A percentile compares a stretch with the other conserved stretches of the same genome.
Conservation (phyloP, 2,113 vertebrate species). For the Empidonax alnorum region DNA sequence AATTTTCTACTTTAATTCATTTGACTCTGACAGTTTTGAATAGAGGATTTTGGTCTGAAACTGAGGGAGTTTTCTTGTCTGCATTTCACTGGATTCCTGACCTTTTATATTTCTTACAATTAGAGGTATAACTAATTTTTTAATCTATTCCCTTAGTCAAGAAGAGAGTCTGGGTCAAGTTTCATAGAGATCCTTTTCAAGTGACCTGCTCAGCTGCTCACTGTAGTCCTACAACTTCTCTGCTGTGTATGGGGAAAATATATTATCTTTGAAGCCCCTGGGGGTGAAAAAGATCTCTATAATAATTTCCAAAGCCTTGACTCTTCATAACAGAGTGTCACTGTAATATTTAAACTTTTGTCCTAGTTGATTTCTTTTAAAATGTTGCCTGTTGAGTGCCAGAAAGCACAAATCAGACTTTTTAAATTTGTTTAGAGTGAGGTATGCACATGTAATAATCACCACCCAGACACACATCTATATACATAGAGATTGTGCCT, state of each 20-base stretch:
- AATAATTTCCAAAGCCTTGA: neutral
- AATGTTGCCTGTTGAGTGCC: neutral
- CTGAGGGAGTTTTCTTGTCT: neutral
- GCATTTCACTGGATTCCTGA: neutral
- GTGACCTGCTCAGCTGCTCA: neutral
- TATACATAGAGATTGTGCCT: neutral
- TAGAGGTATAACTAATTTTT: neutral
- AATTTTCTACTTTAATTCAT: neutral
- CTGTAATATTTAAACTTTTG: neutral
- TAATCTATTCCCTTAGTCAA: neutral
- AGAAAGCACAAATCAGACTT: neutral
- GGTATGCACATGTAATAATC: neutral
- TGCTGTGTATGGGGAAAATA: neutral
- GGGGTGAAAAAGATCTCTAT: neutral
- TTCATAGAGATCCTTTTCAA: constrained; percentile 6
- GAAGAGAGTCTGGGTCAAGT: neutral
- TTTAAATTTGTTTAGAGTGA: neutral
- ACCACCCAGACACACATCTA: neutral
- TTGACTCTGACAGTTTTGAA: neutral
- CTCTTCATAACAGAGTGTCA: neutral
- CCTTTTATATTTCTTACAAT: neutral
- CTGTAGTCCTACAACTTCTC: neutral
- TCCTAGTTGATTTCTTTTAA: neutral
- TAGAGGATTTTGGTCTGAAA: neutral
- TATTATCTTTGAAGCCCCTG: neutral